Conservation (phyloP, 2,888 invertebrate genomes). For the Pyrrhia umbra region DNA sequence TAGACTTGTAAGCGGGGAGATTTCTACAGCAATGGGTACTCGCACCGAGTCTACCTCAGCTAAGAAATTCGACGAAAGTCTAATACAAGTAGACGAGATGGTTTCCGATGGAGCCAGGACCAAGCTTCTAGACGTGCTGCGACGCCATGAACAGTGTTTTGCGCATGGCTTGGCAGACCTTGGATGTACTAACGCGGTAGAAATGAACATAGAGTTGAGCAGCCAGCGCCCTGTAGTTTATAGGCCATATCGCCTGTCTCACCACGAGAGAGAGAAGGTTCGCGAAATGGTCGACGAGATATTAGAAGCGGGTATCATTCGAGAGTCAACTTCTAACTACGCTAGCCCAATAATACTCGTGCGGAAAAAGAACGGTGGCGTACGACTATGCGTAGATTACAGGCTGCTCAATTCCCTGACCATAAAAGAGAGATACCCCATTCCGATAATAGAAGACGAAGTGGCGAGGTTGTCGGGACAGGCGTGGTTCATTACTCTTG, state of each 20-base stretch:
- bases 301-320: constrained; percentile 10
- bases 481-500: constrained; percentile 8
- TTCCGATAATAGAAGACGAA: constrained; percentile 56
- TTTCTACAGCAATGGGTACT: too few species aligned
- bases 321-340: constrained; percentile 20
- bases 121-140: too few species aligned
- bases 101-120: too few species aligned
- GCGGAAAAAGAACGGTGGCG: constrained; percentile 15
- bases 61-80: too few species aligned
- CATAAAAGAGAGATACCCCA: constrained; percentile 50
- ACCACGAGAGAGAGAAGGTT: constrained; percentile 20
- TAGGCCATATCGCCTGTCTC: constrained; percentile 19
- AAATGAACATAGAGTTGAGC: constrained; percentile 21
- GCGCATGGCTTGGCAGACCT: too few species aligned
- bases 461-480: constrained; percentile 19
- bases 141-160: too few species aligned
- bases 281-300: constrained; percentile 16
- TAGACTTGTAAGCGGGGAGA: too few species aligned
- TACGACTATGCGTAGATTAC: constrained; percentile 12
- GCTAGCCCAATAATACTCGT: constrained; percentile 22
- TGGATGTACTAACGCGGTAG: too few species aligned
- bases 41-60: too few species aligned
- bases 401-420: constrained; percentile 26
- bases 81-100: too few species aligned
- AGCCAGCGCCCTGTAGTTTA: constrained; percentile 24